phyloP scores from a whole-genome alignment of 2,113 vertebrate species.

The Pygathrix nemaeus region DNA sequence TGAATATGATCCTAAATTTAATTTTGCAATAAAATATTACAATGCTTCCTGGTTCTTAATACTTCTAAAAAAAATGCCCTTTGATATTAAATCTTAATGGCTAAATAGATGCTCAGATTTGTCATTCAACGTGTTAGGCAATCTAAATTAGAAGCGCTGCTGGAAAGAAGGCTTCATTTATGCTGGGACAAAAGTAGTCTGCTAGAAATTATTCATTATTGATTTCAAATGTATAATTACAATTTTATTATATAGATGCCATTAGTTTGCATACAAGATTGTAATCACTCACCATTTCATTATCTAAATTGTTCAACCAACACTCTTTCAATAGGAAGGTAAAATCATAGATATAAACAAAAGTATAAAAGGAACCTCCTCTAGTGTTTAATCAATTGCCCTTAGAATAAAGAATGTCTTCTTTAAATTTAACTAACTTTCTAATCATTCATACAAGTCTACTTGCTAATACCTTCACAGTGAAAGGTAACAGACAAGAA shows the following conservation, averaged over 20 bases:
- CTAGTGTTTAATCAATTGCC: background rate
- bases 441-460: background rate
- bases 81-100: background rate
- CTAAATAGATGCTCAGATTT: background rate
- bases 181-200: background rate
- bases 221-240: background rate
- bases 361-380: background rate
- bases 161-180: background rate
- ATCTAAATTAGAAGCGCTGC: background rate
- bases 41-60: background rate
- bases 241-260: background rate
- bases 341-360: background rate
- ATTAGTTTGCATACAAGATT: background rate
- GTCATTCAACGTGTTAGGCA: background rate
- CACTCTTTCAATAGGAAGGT: background rate
- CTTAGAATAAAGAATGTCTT: background rate
- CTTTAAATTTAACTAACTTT: constrained; percentile 27
- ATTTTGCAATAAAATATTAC: background rate
- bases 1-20: background rate
- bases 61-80: background rate
- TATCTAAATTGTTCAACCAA: background rate
- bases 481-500: background rate
- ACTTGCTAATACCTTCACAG: background rate
- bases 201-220: background rate
- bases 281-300: background rate